Evolutionary conservation across 2,888 invertebrate genomes (phyloP), one percentile per base, ranked within the genome.

Genomic region (Scaptomyza cyrtandrae): DNA sequence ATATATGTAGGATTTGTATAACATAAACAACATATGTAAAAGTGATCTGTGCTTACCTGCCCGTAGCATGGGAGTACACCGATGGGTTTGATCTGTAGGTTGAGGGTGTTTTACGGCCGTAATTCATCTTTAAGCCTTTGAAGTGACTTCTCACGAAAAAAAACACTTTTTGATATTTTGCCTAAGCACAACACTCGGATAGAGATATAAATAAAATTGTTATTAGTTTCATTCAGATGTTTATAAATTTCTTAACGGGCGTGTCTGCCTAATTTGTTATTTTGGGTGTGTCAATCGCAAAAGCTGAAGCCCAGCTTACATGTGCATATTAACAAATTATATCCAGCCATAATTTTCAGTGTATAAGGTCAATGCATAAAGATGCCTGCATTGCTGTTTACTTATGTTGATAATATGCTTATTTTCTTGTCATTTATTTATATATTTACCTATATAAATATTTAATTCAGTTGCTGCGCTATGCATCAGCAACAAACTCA

Each of bases 1-100:
- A 49, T 6, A 10, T 33, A 10, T 14, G 6, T 7, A 41, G 10
- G 7, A 14, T 13, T 37, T 6, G 11, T 6, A 37, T 2, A 13
- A 11, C 13, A 24, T 24, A 3, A 14, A 9, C 14, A 39, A 14
- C 2, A 7, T 9, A 7, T 14, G 41, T 10, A 9, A 3, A 39
- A 39, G 39, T 39, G 14, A 4, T 1, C 41, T 41, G 10, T 16
- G 10, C 41, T 93, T 92, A 94, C 94, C 94, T 94, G 88, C 94
- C 94, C 56, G 97, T 97, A 61, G 97, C 95, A 91, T 97, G 97
- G 0, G 97, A 97, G 90, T 97, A 97, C 45, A 97, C 95, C 0
- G 97, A 97, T 10, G 97, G 97, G 78, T 97, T 97, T 49, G 97
- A 97, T 82, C 94, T 93, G 88, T 94, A 94, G 4, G 96, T 95